Percentiles rank a stretch among this genome's conserved stretches.
These are phyloP conservation scores for Lepilemur septentrionalis DNA, from an alignment of 2,797 vertebrate species.

Conservation along the genomic window DNA sequence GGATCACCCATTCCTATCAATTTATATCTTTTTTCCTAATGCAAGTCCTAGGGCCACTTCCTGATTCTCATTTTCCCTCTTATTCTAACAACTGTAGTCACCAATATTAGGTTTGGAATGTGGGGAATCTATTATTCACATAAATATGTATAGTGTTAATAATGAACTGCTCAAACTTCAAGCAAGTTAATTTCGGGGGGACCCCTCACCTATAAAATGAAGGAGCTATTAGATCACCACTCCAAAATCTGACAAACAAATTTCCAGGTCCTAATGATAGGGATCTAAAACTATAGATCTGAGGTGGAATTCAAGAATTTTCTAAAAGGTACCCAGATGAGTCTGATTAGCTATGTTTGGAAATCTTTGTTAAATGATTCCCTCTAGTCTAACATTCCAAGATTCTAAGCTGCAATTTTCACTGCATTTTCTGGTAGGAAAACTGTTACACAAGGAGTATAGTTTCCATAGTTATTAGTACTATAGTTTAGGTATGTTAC, in stretches of 20 bases:
- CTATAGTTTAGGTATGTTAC: not conserved
- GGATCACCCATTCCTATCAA: not conserved
- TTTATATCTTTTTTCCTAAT: not conserved
- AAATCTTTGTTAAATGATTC: not conserved
- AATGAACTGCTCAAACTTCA: not conserved
- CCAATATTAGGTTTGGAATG: not conserved
- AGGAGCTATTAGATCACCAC: not conserved
- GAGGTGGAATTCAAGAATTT: not conserved
- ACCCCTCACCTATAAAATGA: not conserved
- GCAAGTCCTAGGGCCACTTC: not conserved
- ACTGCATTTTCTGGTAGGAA: not conserved
- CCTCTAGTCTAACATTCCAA: conserved; percentile 25
- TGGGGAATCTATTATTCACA: not conserved
- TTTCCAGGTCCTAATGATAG: not conserved
- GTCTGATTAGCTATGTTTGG: not conserved
- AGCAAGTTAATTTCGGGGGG: not conserved
- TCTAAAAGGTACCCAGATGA: not conserved
- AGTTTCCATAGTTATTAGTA: not conserved
- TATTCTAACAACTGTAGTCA: not conserved
- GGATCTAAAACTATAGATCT: not conserved
- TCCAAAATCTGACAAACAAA: conserved; percentile 10
- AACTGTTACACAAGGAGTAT: not conserved
- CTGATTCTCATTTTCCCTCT: not conserved
- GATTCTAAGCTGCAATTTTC: conserved; percentile 36
- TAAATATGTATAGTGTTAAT: not conserved